Evolutionary conservation across 2,888 invertebrate genomes (phyloP), one percentile per base, ranked within the genome.

Genomic region (Ormyrus rosae): DNA sequence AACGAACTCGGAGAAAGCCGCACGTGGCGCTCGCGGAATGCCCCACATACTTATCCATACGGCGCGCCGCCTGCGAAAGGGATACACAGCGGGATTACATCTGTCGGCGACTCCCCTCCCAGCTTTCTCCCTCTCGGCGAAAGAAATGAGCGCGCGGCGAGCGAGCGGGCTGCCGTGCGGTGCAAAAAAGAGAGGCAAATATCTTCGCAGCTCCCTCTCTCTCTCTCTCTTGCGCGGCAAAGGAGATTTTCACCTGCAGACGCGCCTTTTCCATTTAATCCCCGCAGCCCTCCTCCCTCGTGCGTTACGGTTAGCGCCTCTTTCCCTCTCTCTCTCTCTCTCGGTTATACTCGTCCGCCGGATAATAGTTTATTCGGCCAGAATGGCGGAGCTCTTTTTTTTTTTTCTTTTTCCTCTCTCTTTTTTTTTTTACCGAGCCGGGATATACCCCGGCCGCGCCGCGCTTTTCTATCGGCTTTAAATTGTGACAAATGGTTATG

Each of bases 241-340:
- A 81, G 67, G 77, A 78, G 81, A 81, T 81, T 81, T 77, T 74
- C 74, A 81, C 63, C 78, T 78, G 69, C 50, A 67, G 73, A 0
- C 34, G 48, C 51, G 8, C 19, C 19, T 19, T 60, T 53, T 46
- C n/a, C 19, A 19, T 19, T 19, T 19, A 19, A 19, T 19, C 50
- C 72, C 51, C 9, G 64, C 50, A 11, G 64, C n/a, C 9, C 55
- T 68, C 50, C 64, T 11, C 9, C 55, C 55, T 64, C 80, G 53
- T 70, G 80, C 64, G 56, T 80, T 80, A 71, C 75, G 46, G 34
- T 71, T 75, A 75, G 60, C 65, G 75, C 34, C 53, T 70, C 13
- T 69, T 48, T 19, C 60, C 51, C 51, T 61, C 11, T 87, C 19
- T 19, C 19, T 87, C 87, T 86, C 86, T 83, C 81, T 79, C 82